Base-by-base conservation (phyloP, 2,888 invertebrate genomes). In the Eulithis testata region DNA sequence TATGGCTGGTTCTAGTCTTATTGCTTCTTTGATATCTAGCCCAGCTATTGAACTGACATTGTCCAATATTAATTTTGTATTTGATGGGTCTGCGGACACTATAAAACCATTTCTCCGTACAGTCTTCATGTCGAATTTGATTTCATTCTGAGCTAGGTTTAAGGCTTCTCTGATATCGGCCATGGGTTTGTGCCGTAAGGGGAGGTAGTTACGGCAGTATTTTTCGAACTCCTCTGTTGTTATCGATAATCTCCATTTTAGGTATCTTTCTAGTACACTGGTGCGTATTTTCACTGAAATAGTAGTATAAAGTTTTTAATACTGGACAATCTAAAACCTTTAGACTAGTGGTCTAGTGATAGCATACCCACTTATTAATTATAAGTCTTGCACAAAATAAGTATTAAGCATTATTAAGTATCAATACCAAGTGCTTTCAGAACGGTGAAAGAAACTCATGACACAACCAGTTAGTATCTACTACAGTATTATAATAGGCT, bases 71-170 rank as follows among this genome's bases (percentile, higher is more conserved):
- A 93, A 85, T 64, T 87, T 88, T 0, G 95, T 89, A 72, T 95
- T 94, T 1, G 93, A 82, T 0, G 95, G 95, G 78, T 95, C 94
- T 0, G 89, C 88, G 57, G 94, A 87, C 53, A 96, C 82, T 2
- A 96, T 79, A 71, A 94, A 96, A 0, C 93, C 93, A 83, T 95
- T 94, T 65, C 94, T 94, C 69, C 89, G 87, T 11, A 97, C 93
- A 72, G 86, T 86, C 9, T 89, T 88, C 14, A 81, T 78, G 5
- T 93, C 80, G 71, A 96, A 94, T 50, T 94, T 93, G 0, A 96
- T 85, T 3, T 94, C 91, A 52, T 91, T 85, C 68, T 94, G 83
- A 1, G 95, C 93, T 65, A 95, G 73, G 43, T 93, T 79, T 12
- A 96, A 83, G 60, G 94, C 93, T 79, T 93, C 88, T 75, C 93